A percentile compares a stretch with the other conserved stretches of the same genome.
Conservation (phyloP, 2,888 invertebrate genomes). For the Leptothorax acervorum region DNA sequence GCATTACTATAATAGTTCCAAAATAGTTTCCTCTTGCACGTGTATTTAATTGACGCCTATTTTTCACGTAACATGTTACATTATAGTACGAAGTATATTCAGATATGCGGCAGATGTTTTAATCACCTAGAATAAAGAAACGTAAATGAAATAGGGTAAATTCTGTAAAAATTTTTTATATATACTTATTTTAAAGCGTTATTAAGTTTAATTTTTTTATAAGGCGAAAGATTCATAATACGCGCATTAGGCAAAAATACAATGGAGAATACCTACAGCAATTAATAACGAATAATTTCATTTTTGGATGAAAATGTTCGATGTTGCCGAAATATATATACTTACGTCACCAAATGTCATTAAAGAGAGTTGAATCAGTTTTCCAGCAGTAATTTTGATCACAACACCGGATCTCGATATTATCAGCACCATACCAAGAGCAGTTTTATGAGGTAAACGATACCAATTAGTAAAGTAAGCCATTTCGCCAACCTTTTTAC, state of each 20-base stretch:
- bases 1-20: not conserved
- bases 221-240: not conserved
- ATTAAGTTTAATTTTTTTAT: not conserved
- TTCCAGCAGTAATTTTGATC: conserved; percentile 68
- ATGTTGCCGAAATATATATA: not conserved
- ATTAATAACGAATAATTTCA: not conserved
- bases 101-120: conserved; percentile 42
- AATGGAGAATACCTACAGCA: not conserved
- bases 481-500: conserved; percentile 70
- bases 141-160: not conserved
- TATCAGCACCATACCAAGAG: conserved; percentile 62
- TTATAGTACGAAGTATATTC: conserved; percentile 35
- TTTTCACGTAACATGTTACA: conserved; percentile 8
- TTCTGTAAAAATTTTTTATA: not conserved
- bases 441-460: conserved; percentile 64
- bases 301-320: not conserved
- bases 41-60: not conserved
- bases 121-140: conserved; percentile 11
- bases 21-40: not conserved
- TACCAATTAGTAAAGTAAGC: conserved; percentile 75
- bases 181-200: not conserved
- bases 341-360: conserved; percentile 69
- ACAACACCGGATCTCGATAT: conserved; percentile 71
- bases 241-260: not conserved
- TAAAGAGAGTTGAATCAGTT: conserved; percentile 66